Percentiles rank a stretch among this genome's conserved stretches.
These are phyloP conservation scores for Bos indicus DNA, from an alignment of 2,113 vertebrate genomes.

Conservation along the genomic window DNA sequence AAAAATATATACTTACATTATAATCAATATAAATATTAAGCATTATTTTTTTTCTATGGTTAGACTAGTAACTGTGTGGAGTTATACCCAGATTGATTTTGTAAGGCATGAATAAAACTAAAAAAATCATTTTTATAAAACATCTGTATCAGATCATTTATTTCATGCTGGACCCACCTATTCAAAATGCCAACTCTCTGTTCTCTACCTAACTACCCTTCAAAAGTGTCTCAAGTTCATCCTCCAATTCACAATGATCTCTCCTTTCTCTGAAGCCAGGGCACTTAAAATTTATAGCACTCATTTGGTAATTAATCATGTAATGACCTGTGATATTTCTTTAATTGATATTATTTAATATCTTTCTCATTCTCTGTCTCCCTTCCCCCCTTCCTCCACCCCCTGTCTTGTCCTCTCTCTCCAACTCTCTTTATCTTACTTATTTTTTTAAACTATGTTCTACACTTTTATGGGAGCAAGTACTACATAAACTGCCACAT, in stretches of 20 bases:
- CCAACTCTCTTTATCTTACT: neutral
- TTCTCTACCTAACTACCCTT: neutral
- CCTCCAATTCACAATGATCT: neutral
- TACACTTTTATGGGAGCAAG: neutral
- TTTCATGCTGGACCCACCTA: neutral
- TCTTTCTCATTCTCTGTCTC: neutral
- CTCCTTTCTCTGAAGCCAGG: neutral
- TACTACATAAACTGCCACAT: neutral
- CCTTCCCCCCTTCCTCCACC: neutral
- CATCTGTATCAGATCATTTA: neutral
- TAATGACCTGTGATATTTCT: conserved; percentile 22
- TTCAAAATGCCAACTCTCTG: neutral
- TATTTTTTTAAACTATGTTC: neutral
- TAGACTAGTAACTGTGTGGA: neutral
- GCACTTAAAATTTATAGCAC: conserved; percentile 12
- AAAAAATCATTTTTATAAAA: neutral
- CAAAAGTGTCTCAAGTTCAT: neutral
- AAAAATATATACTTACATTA: neutral
- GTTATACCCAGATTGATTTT: neutral
- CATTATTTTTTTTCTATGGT: neutral
- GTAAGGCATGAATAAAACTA: neutral
- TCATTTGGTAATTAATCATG: conserved; percentile 37
- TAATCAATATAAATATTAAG: neutral
- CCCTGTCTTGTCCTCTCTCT: neutral
- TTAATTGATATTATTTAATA: conserved; percentile 18